phyloP scores from a whole-genome alignment of 2,113 vertebrate species.

The Stictonetta naevosa region DNA sequence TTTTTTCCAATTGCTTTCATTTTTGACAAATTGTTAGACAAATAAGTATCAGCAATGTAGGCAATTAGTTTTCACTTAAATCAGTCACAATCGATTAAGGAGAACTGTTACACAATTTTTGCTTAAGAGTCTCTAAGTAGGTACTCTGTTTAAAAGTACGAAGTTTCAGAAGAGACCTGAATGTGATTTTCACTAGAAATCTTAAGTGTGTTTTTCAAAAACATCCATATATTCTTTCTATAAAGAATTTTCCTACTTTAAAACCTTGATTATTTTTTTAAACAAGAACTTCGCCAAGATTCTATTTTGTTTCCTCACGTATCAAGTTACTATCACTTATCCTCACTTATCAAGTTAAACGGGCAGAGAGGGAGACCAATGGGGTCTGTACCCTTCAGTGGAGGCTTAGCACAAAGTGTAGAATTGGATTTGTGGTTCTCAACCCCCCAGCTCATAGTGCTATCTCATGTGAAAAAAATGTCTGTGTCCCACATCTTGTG shows the following conservation, averaged over 20 bases:
- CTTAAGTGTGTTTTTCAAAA: background rate
- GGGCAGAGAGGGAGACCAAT: background rate
- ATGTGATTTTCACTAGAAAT: background rate
- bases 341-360: background rate
- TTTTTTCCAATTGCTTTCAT: background rate
- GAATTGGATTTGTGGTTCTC: background rate
- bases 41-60: background rate
- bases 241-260: background rate
- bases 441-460: background rate
- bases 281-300: background rate
- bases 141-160: background rate
- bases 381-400: background rate
- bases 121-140: background rate
- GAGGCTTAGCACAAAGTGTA: background rate
- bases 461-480: background rate
- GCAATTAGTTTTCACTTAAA: constrained; percentile 44
- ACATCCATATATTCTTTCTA: background rate
- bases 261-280: background rate
- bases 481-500: background rate
- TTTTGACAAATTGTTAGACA: constrained; percentile 9
- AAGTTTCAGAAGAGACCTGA: background rate
- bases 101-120: background rate
- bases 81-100: constrained; percentile 33
- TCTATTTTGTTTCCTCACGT: background rate
- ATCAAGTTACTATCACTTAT: background rate